Percentiles rank a stretch among this genome's conserved stretches.
phyloP scores from a whole-genome alignment of 2,113 vertebrate species.

The Saccopteryx leptura region DNA sequence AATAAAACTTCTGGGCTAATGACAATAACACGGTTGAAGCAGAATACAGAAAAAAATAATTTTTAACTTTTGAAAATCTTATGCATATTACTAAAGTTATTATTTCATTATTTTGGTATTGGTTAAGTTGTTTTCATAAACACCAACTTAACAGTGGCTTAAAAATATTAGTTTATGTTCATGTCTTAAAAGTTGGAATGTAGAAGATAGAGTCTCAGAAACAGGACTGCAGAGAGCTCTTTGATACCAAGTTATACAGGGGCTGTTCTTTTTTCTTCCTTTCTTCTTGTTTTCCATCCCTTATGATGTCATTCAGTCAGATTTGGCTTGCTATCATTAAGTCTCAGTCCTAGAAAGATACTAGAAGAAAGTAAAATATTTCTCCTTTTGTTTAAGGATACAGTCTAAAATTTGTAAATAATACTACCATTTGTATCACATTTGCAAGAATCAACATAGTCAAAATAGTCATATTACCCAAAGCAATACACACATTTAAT shows the following conservation, averaged over 20 bases:
- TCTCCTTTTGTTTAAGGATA: not conserved
- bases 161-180: not conserved
- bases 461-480: too few relatives aligned
- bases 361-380: not conserved
- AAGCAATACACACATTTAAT: too few relatives aligned
- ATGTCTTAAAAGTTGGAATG: not conserved
- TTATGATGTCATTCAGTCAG: not conserved
- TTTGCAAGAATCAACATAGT: too few relatives aligned
- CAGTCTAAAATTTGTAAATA: not conserved
- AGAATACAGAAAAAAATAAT: not conserved
- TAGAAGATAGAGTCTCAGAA: not conserved
- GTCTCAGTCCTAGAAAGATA: not conserved
- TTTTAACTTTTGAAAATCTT: not conserved
- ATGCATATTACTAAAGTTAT: not conserved
- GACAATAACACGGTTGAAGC: not conserved
- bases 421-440: not conserved
- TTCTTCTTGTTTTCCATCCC: not conserved
- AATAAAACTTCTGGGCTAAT: not conserved
- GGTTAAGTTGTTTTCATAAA: not conserved
- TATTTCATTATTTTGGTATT: not conserved
- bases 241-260: not conserved
- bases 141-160: not conserved
- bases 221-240: not conserved
- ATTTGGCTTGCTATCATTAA: not conserved
- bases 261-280: not conserved